Evolutionary conservation across 2,888 invertebrate species (phyloP), one percentile per base, ranked within the genome.

Genomic region (Metopia argyrocephala): DNA sequence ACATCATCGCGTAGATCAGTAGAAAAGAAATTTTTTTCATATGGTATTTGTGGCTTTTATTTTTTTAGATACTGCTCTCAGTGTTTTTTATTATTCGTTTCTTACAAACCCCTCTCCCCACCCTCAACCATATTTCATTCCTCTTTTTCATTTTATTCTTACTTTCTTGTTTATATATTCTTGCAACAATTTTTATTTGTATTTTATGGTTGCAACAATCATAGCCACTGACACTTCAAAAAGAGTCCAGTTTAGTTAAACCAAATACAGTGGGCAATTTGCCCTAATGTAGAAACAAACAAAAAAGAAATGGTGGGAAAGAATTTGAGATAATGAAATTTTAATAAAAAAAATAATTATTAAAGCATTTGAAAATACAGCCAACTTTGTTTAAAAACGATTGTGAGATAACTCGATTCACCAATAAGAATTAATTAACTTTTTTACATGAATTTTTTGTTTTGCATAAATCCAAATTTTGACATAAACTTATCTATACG

Each of bases 1-100:
- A 15, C 4, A 78, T 78, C 78, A 31, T 73, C 78, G 78, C 71
- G 71, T 78, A 78, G 73, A 78, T 78, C 78, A 73, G 78, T 78
- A 12, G 38, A 73, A 78, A 73, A 12, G 38, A 73, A 78, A 73
- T 71, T 71, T 61, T 78, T 73, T 71, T 78, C 78, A 78, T 73
- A 66, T 78, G 78, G 73, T 64, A 68, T 62, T 75, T 70, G 78
- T 69, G 74, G 75, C 70, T 73, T 66, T 70, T 65, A 64, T 71
- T 71, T 65, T 59, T 76, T 76, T 75, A 76, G 78, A 59, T 78
- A 57, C 74, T 66, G 56, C 45, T 57, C 52, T 68, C 56, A 61
- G 61, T 61, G 66, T 73, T 75, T 68, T 74, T 46, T 64, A 57
- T 61, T 12, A 5, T 50, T 15, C 23, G 31, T 12, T 31, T 31